Evolutionary conservation across 2,113 vertebrate genomes (phyloP).

Genomic region (Bos taurus): ARS-UCD2.0 NC_037348.1:65481501-65482000

Average conservation of each 20-base stretch:
- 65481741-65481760: background rate
- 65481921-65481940: background rate
- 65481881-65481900: background rate
- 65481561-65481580: background rate
- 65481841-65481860: background rate
- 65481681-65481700: background rate
- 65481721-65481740: fast-evolving
- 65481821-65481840: background rate
- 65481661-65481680: background rate
- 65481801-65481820: background rate
- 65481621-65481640: background rate
- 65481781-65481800: background rate
- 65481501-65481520: background rate
- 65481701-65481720: background rate
- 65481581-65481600: background rate
- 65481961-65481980: background rate
- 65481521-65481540: background rate
- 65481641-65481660: background rate
- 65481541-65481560: background rate
- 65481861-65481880: background rate
- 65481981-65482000: background rate
- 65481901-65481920: background rate
- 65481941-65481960: background rate
- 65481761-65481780: background rate
- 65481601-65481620: background rate